These are phyloP conservation scores for Wasmannia auropunctata DNA, from an alignment of 1,140 invertebrate genomes.

Conservation along the genomic window DNA sequence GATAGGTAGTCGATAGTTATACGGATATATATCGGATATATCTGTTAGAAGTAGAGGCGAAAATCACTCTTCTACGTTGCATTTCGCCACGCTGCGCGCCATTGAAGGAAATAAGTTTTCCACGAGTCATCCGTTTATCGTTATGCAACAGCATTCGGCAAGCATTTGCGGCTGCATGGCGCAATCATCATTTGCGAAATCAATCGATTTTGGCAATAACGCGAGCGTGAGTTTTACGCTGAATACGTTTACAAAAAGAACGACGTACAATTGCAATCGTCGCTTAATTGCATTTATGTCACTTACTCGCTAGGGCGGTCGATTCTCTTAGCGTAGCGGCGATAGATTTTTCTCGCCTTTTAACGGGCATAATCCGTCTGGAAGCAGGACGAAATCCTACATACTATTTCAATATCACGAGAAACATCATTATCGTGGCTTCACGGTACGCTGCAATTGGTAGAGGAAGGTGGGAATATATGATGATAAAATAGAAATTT, in stretches of 20 bases:
- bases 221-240: constrained; percentile 19
- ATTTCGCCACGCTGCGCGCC: neutral
- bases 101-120: constrained; percentile 9
- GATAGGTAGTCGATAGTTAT: constrained; percentile 28
- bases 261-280: neutral
- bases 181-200: constrained; percentile 2
- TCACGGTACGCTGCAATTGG: neutral
- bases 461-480: neutral
- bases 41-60: constrained; percentile 17
- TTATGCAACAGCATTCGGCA: neutral
- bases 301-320: neutral
- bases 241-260: neutral
- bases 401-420: neutral
- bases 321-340: constrained; percentile 6
- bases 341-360: constrained; percentile 26
- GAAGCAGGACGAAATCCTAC: neutral
- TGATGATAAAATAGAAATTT: neutral
- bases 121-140: constrained; percentile 19
- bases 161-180: neutral
- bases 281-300: constrained; percentile 40
- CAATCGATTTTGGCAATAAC: constrained; percentile 31
- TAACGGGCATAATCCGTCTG: neutral
- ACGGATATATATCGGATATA: constrained; percentile 20
- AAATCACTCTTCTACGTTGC: constrained; percentile 24
- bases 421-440: neutral